Evolutionary conservation across 1,140 invertebrate genomes (phyloP).

Genomic region (Drosophila elegans): DNA sequence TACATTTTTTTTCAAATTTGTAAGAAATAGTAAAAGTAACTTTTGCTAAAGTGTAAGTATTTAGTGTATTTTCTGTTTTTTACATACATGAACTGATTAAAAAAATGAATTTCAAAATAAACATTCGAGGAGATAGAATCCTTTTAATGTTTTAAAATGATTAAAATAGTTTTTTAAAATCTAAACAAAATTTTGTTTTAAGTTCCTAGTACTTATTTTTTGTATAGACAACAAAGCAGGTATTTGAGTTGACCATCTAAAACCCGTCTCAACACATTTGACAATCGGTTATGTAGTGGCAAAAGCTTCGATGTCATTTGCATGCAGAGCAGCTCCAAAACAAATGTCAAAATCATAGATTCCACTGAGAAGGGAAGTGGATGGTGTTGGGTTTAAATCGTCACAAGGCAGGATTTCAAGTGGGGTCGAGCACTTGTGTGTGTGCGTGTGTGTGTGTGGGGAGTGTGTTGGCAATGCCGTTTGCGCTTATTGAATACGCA

Average conservation of each 20-base stretch:
- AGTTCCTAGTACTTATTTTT: background rate
- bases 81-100: too few species aligned
- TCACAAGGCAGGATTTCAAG: slow-evolving; percentile 18
- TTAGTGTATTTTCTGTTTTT: too few species aligned
- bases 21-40: background rate
- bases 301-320: slow-evolving; percentile 66
- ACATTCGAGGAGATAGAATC: too few species aligned
- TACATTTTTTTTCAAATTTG: background rate
- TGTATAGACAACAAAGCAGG: background rate
- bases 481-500: slow-evolving; percentile 79
- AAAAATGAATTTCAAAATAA: too few species aligned
- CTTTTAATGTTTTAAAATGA: too few species aligned
- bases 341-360: slow-evolving; percentile 82
- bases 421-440: slow-evolving; percentile 11
- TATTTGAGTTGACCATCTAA: slow-evolving; percentile 1
- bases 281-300: slow-evolving; percentile 57
- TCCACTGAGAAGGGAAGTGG: slow-evolving; percentile 21
- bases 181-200: too few species aligned
- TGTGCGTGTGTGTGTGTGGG: slow-evolving; percentile 14
- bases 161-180: too few species aligned
- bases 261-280: slow-evolving; percentile 14
- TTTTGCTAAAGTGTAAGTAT: too few species aligned
- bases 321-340: slow-evolving; percentile 70
- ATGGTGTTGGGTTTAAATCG: background rate
- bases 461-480: slow-evolving; percentile 20